These are phyloP conservation scores for Otolemur garnettii DNA, from an alignment of 2,113 vertebrate genomes.

Conservation along the genomic window DNA sequence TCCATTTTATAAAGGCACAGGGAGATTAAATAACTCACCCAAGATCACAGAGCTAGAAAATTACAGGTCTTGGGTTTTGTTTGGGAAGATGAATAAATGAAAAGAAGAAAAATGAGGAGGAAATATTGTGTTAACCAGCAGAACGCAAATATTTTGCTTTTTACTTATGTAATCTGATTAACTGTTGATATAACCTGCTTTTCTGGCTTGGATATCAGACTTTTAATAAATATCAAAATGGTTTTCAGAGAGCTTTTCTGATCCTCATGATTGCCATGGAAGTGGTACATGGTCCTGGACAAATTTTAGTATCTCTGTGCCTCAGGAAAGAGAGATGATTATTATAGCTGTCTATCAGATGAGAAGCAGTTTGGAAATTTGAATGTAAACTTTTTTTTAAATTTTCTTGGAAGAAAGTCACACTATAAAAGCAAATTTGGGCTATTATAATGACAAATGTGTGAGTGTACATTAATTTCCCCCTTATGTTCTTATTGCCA, in stretches of 20 bases:
- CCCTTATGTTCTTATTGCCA: conserved; percentile 85
- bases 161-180: conserved; percentile 30
- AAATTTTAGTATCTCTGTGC: conserved; percentile 34
- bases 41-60: conserved; percentile 34
- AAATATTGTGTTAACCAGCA: not conserved
- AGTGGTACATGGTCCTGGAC: conserved; percentile 14
- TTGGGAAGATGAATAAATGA: conserved; percentile 18
- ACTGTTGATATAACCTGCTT: conserved; percentile 18
- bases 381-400: conserved; percentile 61
- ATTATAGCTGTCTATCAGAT: conserved; percentile 63
- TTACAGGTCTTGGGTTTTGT: not conserved
- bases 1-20: conserved; percentile 2
- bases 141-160: conserved; percentile 49
- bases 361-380: conserved; percentile 63
- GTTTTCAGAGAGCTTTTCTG: conserved; percentile 43
- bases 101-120: not conserved
- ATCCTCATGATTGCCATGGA: not conserved
- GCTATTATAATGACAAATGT: conserved; percentile 78
- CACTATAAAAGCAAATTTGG: conserved; percentile 79
- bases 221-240: conserved; percentile 4
- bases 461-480: conserved; percentile 81
- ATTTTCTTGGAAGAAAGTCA: conserved; percentile 79
- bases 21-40: conserved; percentile 17
- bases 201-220: not conserved
- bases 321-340: conserved; percentile 49